These are phyloP conservation scores for Epinotia bilunana DNA, from an alignment of 2,888 invertebrate genomes.

Conservation along the genomic window DNA sequence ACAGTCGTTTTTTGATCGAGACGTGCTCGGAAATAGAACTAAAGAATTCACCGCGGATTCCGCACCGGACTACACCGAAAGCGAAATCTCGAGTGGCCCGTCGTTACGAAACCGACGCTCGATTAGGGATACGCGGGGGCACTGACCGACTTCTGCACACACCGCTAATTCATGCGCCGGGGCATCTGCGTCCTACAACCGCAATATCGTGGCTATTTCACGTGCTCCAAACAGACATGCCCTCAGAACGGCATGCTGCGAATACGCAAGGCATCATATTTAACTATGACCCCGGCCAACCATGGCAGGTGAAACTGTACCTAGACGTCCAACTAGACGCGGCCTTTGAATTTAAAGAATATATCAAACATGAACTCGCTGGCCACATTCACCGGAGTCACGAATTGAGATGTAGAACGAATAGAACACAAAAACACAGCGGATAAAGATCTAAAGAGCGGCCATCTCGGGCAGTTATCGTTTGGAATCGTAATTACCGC, in stretches of 20 bases:
- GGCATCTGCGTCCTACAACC: slow-evolving; percentile 73
- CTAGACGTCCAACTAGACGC: slow-evolving; percentile 66
- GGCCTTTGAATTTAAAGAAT: slow-evolving; percentile 67
- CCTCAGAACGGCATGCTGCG: slow-evolving; percentile 63
- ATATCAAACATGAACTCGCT: slow-evolving; percentile 60
- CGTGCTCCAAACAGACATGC: slow-evolving; percentile 69
- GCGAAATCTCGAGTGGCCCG: slow-evolving; percentile 72
- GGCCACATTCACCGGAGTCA: slow-evolving; percentile 62
- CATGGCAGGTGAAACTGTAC: slow-evolving; percentile 77
- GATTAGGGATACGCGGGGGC: slow-evolving; percentile 79
- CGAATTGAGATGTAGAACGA: slow-evolving; percentile 65
- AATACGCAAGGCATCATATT: slow-evolving; percentile 78
- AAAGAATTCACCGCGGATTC: slow-evolving; percentile 60
- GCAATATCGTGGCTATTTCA: slow-evolving; percentile 59
- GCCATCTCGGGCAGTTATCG: slow-evolving; percentile 68
- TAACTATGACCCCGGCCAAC: slow-evolving; percentile 70
- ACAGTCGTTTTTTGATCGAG: slow-evolving; percentile 58
- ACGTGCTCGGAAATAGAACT: slow-evolving; percentile 65
- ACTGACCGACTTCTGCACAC: slow-evolving; percentile 82
- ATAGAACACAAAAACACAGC: slow-evolving; percentile 58
- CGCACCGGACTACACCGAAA: slow-evolving; percentile 65
- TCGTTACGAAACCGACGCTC: slow-evolving; percentile 74
- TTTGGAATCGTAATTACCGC: slow-evolving; percentile 76
- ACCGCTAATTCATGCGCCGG: slow-evolving; percentile 79
- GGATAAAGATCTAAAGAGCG: slow-evolving; percentile 64